Evolutionary conservation across 2,797 vertebrate species (phyloP).

Genomic region (Ataeniobius toweri): DNA sequence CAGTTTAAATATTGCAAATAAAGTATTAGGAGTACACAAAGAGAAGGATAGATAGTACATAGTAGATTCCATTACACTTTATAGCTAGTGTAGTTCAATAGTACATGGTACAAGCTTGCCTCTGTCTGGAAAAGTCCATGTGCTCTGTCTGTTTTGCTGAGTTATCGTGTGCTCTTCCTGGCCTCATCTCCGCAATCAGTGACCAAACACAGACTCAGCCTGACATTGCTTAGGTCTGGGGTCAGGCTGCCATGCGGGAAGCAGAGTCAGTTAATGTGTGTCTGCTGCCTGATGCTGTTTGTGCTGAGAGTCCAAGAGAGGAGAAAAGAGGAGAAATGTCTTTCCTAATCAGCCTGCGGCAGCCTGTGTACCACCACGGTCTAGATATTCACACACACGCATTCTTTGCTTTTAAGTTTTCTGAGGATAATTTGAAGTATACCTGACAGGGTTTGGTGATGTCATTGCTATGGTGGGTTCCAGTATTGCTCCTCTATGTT

Average conservation of each 20-base stretch:
- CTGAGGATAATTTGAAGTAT: too few relatives aligned
- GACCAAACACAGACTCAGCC: conserved; percentile 6
- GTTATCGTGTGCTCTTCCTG: conserved; percentile 24
- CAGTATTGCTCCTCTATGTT: too few relatives aligned
- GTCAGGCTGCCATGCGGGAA: conserved; percentile 2
- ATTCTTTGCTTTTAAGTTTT: not conserved
- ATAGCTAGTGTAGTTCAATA: not conserved
- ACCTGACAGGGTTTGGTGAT: too few relatives aligned
- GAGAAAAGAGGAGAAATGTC: conserved; percentile 16
- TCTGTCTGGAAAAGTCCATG: not conserved
- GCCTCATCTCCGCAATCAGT: conserved; percentile 3
- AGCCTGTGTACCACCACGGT: not conserved
- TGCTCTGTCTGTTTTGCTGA: conserved; percentile 24
- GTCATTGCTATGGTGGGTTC: too few relatives aligned
- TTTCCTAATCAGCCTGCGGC: conserved; percentile 35
- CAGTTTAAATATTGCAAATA: too few relatives aligned
- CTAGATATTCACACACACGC: not conserved
- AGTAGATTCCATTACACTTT: not conserved
- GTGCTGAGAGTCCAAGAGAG: conserved; percentile 15
- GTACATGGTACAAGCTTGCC: too few relatives aligned
- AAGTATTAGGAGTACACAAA: too few relatives aligned
- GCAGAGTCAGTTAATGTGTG: conserved; percentile 21
- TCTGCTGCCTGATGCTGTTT: conserved; percentile 44
- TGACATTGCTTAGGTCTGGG: not conserved
- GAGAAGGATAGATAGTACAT: not conserved